phyloP scores from a whole-genome alignment of 2,888 invertebrate genomes.

The Ophioninae sp. region DNA sequence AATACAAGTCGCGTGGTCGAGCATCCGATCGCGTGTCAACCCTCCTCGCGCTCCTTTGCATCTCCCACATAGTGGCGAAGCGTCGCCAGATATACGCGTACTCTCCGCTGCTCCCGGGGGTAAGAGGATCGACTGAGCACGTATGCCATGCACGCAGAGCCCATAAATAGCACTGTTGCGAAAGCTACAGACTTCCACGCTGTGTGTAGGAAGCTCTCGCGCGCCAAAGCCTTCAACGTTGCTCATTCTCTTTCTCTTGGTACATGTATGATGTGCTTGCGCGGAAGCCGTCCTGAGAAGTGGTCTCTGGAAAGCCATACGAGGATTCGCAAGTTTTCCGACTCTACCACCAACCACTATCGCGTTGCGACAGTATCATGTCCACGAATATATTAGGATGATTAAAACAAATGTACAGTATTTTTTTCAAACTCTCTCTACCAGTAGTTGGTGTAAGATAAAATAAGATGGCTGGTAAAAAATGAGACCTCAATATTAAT shows the following conservation, averaged over 20 bases:
- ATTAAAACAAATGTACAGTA: slow-evolving; percentile 1
- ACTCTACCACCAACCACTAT: slow-evolving; percentile 61
- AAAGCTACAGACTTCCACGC: slow-evolving; percentile 57
- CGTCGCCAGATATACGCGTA: slow-evolving; percentile 17
- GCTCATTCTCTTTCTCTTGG: slow-evolving; percentile 34
- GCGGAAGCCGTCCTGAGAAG: slow-evolving; percentile 67
- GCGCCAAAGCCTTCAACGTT: slow-evolving; percentile 41
- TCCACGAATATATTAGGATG: slow-evolving; percentile 7
- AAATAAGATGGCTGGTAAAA: no score
- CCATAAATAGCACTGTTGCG: slow-evolving; percentile 76
- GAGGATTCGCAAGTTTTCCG: slow-evolving; percentile 72
- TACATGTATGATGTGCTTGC: slow-evolving; percentile 49
- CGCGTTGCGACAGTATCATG: slow-evolving; percentile 74
- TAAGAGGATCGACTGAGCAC: slow-evolving; percentile 64
- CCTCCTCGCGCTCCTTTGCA: slow-evolving; percentile 59
- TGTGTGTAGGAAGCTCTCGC: slow-evolving; percentile 42
- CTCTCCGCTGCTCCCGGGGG: slow-evolving; percentile 28
- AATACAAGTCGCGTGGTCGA: slow-evolving; percentile 57
- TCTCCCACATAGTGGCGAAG: slow-evolving; percentile 40
- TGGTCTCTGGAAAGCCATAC: slow-evolving; percentile 68
- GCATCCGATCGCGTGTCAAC: slow-evolving; percentile 61
- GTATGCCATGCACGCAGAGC: slow-evolving; percentile 75
- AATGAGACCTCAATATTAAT: no score
- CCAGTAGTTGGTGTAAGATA: no score
- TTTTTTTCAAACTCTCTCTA: no score